Percentiles rank a stretch among this genome's conserved stretches.
These are phyloP conservation scores for Chrysogorgia sp. DNA, from an alignment of 92 coral and sea anemone species.

Conservation along the genomic window DNA sequence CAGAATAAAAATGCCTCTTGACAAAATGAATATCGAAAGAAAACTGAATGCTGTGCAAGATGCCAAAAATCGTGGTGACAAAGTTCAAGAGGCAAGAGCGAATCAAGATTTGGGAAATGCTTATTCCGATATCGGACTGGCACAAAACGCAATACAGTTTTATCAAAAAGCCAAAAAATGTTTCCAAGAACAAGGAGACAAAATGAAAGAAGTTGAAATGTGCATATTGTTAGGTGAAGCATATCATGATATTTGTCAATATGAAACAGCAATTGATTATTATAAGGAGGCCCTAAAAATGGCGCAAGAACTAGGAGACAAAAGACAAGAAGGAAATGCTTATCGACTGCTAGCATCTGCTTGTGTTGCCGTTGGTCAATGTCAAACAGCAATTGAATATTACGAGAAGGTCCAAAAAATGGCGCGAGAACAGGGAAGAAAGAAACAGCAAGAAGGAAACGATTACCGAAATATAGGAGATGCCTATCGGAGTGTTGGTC, in stretches of 20 bases:
- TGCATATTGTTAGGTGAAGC: constrained; percentile 10
- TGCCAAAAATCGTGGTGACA: background rate
- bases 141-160: background rate
- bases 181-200: constrained; percentile 26
- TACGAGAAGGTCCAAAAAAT: constrained; percentile 40
- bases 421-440: constrained; percentile 29
- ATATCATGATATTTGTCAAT: constrained; percentile 11
- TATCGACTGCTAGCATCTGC: background rate
- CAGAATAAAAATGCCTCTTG: too few relatives aligned
- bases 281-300: background rate
- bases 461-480: constrained; percentile 25
- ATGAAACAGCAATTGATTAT: constrained; percentile 8
- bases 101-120: background rate
- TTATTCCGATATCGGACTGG: background rate
- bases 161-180: constrained; percentile 5
- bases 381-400: constrained; percentile 42
- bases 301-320: background rate
- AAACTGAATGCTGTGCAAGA: background rate
- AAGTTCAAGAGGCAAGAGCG: background rate
- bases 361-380: background rate
- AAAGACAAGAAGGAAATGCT: background rate
- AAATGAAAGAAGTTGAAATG: constrained; percentile 36
- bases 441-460: constrained; percentile 17
- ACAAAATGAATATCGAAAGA: background rate
- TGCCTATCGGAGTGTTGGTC: background rate